A percentile compares a stretch with the other conserved stretches of the same genome.
These are phyloP conservation scores for Sminthurinus aureus DNA, from an alignment of 2,888 invertebrate species.

Conservation along the genomic window DNA sequence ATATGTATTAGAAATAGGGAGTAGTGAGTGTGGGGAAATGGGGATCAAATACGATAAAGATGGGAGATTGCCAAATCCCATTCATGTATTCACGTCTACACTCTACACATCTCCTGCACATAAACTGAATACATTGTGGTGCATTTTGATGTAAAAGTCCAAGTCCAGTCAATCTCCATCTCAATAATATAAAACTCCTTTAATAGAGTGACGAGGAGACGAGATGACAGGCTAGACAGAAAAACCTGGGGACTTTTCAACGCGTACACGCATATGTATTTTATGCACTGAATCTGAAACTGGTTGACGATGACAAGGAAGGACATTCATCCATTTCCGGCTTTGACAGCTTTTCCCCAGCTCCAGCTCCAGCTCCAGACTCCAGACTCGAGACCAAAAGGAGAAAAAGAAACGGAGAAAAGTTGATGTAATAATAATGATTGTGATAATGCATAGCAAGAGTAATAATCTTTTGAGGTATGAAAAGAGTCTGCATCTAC, in stretches of 20 bases:
- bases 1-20: too few relatives aligned
- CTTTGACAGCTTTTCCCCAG: conserved; percentile 34
- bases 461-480: too few relatives aligned
- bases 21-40: background rate
- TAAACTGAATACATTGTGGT: too few relatives aligned
- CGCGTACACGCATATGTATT: conserved; percentile 5
- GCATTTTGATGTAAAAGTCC: conserved; percentile 10
- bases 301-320: conserved; percentile 31
- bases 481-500: too few relatives aligned
- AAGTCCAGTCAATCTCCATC: background rate
- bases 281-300: conserved; percentile 7
- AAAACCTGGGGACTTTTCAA: conserved; percentile 21
- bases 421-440: too few relatives aligned
- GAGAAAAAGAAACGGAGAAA: too few relatives aligned
- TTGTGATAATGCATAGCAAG: too few relatives aligned
- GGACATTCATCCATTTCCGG: conserved; percentile 43
- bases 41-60: background rate
- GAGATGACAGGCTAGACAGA: background rate
- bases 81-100: too few relatives aligned
- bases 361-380: too few relatives aligned
- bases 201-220: background rate
- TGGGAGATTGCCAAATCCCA: background rate
- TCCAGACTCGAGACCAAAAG: too few relatives aligned
- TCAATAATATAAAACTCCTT: background rate
- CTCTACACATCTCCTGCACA: too few relatives aligned